These are phyloP conservation scores for Temnothorax unifasciatus DNA, from an alignment of 2,888 invertebrate genomes.

Conservation along the genomic window DNA sequence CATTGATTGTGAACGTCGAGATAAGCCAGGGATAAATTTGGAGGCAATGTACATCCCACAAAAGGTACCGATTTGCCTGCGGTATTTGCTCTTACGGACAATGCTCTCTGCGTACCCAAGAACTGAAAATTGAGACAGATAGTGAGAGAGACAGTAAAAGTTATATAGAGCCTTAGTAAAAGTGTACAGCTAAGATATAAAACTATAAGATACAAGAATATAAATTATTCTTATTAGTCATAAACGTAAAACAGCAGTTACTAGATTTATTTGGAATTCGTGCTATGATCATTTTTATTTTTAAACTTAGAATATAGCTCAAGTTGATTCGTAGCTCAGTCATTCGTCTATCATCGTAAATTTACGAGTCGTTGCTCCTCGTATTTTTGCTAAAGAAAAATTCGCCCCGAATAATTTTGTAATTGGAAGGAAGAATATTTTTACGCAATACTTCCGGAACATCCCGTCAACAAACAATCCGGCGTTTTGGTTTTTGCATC, in stretches of 20 bases:
- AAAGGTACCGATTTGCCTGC: background rate
- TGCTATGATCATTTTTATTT: background rate
- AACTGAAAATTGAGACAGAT: constrained; percentile 59
- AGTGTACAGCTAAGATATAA: background rate
- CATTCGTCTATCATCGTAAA: background rate
- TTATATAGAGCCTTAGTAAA: background rate
- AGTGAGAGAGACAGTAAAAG: background rate
- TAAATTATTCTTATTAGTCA: constrained; percentile 16
- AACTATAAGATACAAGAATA: background rate
- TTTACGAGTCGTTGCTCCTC: background rate
- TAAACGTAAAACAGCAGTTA: background rate
- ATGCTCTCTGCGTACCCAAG: constrained; percentile 51
- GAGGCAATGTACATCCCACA: background rate
- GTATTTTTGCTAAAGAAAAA: background rate
- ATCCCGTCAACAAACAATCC: constrained; percentile 4
- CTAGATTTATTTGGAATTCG: background rate
- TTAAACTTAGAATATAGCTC: background rate
- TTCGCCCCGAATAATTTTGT: background rate
- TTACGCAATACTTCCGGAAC: background rate
- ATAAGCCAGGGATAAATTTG: constrained; percentile 37
- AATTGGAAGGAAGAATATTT: background rate
- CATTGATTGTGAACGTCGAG: background rate
- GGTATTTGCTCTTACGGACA: background rate
- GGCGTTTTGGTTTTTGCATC: background rate
- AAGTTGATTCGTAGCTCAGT: background rate